These are phyloP conservation scores for Apantesis nais DNA, from an alignment of 2,888 invertebrate genomes.

Conservation along the genomic window DNA sequence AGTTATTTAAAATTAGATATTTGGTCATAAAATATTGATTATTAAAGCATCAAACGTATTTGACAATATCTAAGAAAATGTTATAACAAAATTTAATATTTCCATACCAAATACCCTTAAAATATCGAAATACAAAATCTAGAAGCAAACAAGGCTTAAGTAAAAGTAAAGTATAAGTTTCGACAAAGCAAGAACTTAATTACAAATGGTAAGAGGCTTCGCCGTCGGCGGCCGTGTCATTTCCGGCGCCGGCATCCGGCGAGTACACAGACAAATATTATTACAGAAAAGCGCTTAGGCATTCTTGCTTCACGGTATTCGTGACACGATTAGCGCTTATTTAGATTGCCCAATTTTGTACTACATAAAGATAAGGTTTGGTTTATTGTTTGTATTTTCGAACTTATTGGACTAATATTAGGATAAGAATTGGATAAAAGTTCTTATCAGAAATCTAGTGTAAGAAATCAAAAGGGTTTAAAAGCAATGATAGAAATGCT, in stretches of 20 bases:
- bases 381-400: constrained; percentile 4
- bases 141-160: constrained; percentile 9
- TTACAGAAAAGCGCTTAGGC: constrained; percentile 27
- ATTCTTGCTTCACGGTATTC: constrained; percentile 32
- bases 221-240: constrained; percentile 34
- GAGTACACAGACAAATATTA: constrained; percentile 39
- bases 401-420: background rate
- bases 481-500: background rate
- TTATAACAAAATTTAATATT: background rate
- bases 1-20: too few species aligned
- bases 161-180: constrained; percentile 29
- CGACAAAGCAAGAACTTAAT: constrained; percentile 43
- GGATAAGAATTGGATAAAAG: background rate
- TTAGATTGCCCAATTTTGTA: constrained; percentile 11
- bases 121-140: constrained; percentile 17
- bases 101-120: background rate
- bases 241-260: constrained; percentile 31
- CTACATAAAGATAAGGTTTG: constrained; percentile 4
- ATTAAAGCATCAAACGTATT: background rate
- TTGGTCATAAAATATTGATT: too few species aligned
- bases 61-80: background rate
- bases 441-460: background rate
- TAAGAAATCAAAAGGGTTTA: background rate
- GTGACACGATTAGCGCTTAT: constrained; percentile 35
- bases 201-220: constrained; percentile 37